These are phyloP conservation scores for Dendrolimus houi DNA, from an alignment of 2,888 invertebrate species.

Conservation along the genomic window DNA sequence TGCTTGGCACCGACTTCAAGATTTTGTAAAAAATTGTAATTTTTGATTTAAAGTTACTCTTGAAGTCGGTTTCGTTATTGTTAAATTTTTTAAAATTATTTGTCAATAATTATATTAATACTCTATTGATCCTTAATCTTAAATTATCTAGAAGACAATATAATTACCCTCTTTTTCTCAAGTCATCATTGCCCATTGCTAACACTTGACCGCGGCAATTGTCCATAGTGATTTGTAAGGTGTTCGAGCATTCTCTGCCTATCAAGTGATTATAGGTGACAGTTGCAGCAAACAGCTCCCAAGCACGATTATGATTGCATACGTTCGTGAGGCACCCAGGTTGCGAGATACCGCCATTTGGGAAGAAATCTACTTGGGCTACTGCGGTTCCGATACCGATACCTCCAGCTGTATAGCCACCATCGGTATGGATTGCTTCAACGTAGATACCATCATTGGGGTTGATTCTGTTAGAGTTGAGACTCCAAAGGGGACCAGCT, in stretches of 20 bases:
- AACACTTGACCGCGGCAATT: constrained; percentile 34
- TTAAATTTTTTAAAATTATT: background rate
- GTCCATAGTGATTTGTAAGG: constrained; percentile 31
- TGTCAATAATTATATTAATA: background rate
- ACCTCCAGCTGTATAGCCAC: constrained; percentile 51
- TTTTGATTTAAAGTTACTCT: too few relatives aligned
- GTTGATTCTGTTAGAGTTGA: constrained; percentile 27
- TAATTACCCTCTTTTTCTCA: constrained; percentile 35
- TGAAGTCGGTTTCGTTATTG: too few relatives aligned
- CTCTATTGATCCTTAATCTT: too few relatives aligned
- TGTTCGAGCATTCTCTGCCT: constrained; percentile 31
- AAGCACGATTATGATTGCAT: constrained; percentile 52
- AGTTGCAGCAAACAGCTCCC: constrained; percentile 44
- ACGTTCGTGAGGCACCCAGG: constrained; percentile 42
- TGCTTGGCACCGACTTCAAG: background rate
- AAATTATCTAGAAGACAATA: too few relatives aligned
- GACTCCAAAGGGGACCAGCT: constrained; percentile 46
- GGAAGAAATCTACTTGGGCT: constrained; percentile 76
- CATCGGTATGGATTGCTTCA: constrained; percentile 61
- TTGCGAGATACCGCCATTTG: constrained; percentile 69
- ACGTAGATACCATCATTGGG: constrained; percentile 49
- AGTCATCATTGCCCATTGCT: constrained; percentile 37
- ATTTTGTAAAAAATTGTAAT: background rate
- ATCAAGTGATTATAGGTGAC: constrained; percentile 41
- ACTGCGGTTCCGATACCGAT: constrained; percentile 62